Evolutionary conservation across 1,140 invertebrate genomes (phyloP), one percentile per base, ranked within the genome.

Genomic region (Geopemphigus sp.): DNA sequence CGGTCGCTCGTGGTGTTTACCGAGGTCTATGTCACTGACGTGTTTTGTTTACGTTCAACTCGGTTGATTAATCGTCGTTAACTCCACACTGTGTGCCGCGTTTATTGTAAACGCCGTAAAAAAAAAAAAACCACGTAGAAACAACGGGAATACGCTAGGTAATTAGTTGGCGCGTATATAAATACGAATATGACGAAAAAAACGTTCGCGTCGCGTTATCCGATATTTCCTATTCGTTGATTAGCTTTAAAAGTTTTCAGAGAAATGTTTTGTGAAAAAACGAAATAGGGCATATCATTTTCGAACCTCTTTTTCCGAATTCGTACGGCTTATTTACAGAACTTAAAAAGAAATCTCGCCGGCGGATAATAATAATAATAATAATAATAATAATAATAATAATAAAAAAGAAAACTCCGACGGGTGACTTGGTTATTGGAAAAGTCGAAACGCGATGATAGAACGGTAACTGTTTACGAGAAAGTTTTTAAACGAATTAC

Each of bases 391-490:
- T n/a, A n/a, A n/a, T n/a, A n/a, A n/a, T n/a, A n/a, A n/a, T n/a
- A n/a, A n/a, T n/a, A 64, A 64, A 64, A 19, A 47, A 24, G 12
- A 26, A 59, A 12, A 14, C 22, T 12, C 22, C 19, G 39, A 47
- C 47, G 11, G 14, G 64, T 24, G 22, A 68, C 64, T 68, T 26
- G 47, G 14, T 24, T 47, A 68, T 68, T 68, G 64, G n/a, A 24
- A 68, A 64, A 24, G 15, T 68, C n/a, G 14, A 8, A 68, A 68
- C 17, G 11, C n/a, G 11, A 66, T 4, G 29, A n/a, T 12, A 66
- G 29, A 45, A 66, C 11, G 19, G n/a, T 50, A 50, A 50, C 17
- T 24, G 14, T 47, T 47, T n/a, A 45, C 11, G 24, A 68, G 0
- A 68, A 68, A 47, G 39, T 47, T 68, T 1, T 15, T 0, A 68